These are phyloP conservation scores for Anabacerthia variegaticeps DNA, from an alignment of 2,797 vertebrate species.

Conservation along the genomic window DNA sequence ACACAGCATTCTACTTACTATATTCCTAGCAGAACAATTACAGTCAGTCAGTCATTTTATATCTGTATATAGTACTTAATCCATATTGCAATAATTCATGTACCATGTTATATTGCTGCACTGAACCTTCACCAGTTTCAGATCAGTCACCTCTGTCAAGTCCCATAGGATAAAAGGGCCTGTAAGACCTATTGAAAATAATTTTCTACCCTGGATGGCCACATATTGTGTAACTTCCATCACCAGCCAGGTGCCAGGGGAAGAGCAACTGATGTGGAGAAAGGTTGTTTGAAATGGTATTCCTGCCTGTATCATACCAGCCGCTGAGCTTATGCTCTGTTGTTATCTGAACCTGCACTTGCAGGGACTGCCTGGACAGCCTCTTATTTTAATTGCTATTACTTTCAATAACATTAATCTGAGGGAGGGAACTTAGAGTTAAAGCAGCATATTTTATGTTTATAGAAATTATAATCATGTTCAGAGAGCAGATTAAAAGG, in stretches of 20 bases:
- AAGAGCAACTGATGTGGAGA: background rate
- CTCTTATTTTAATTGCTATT: constrained; percentile 46
- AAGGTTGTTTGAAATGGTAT: background rate
- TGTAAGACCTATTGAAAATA: background rate
- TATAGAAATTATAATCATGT: constrained; percentile 47
- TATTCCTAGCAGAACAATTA: background rate
- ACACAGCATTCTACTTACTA: background rate
- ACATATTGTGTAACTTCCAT: background rate
- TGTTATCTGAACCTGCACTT: background rate
- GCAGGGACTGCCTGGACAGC: background rate
- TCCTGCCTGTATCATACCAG: background rate
- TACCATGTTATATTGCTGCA: background rate
- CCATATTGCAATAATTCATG: background rate
- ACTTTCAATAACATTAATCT: constrained; percentile 44
- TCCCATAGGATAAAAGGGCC: background rate
- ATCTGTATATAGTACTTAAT: background rate
- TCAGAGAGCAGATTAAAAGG: constrained; percentile 62
- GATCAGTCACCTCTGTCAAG: constrained; percentile 7
- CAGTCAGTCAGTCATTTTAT: background rate
- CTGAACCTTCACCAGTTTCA: background rate
- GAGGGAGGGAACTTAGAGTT: background rate
- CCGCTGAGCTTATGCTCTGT: constrained; percentile 6
- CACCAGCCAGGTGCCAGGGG: background rate
- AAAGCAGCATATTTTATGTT: constrained; percentile 54
- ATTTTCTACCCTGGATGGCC: background rate